These are phyloP conservation scores for Onthophagus sagittarius DNA, from an alignment of 2,888 invertebrate genomes.

Conservation along the genomic window DNA sequence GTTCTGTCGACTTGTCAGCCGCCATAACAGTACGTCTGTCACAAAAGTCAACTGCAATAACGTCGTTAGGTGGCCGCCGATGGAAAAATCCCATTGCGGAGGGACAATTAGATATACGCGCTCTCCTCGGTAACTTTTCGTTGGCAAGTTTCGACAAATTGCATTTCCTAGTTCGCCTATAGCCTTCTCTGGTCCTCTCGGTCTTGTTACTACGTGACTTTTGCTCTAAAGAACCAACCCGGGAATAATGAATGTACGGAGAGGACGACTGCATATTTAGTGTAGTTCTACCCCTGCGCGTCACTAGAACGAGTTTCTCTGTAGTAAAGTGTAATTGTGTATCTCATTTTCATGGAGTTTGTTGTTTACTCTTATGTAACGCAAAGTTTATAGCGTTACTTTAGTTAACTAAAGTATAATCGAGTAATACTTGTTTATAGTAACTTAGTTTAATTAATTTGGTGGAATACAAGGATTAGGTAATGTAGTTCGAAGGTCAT, in stretches of 20 bases:
- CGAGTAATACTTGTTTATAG: not conserved
- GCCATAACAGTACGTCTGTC: slow-evolving; percentile 6
- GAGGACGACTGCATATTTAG: not conserved
- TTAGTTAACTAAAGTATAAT: too few relatives aligned
- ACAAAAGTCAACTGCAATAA: slow-evolving; percentile 9
- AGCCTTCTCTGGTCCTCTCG: not conserved
- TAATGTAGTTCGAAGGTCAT: not conserved
- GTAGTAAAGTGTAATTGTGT: not conserved
- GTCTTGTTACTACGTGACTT: not conserved
- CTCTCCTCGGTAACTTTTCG: not conserved
- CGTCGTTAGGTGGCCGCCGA: not conserved
- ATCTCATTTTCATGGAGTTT: not conserved
- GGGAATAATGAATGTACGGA: not conserved
- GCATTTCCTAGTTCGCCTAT: not conserved
- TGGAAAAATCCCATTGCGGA: not conserved
- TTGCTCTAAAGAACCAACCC: not conserved
- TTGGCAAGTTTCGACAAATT: not conserved
- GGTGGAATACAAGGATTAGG: not conserved
- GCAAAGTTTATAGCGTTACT: not conserved
- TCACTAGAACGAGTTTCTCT: not conserved
- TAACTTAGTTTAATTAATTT: not conserved
- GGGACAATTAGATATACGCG: not conserved
- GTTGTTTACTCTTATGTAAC: not conserved
- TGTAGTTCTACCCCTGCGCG: not conserved
- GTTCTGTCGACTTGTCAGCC: slow-evolving; percentile 8